phyloP scores from a whole-genome alignment of 2,888 invertebrate species.

The Chloroclysta siterata region DNA sequence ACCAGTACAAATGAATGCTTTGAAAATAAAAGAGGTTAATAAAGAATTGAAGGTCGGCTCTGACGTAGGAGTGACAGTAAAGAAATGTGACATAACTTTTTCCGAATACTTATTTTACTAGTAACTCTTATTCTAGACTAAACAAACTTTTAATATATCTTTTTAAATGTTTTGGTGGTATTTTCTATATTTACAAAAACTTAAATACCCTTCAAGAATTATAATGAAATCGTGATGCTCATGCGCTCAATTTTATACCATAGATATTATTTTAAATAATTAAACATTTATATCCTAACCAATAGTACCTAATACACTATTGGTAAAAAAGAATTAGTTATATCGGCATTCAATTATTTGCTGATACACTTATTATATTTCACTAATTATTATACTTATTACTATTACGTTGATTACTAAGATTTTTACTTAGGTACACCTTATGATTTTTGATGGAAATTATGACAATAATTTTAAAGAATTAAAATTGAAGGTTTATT shows the following conservation, averaged over 20 bases:
- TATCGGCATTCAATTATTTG: conserved; percentile 22
- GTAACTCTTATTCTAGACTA: not conserved
- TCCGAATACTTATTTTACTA: not conserved
- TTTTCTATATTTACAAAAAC: conserved; percentile 39
- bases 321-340: not conserved
- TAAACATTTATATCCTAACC: too few species aligned
- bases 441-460: too few species aligned
- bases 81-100: not conserved
- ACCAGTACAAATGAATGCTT: too few species aligned
- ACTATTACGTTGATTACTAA: not conserved
- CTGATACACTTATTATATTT: conserved; percentile 22
- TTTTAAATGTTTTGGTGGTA: conserved; percentile 18
- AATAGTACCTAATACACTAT: not conserved
- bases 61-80: too few species aligned
- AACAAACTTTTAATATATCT: too few species aligned
- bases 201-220: conserved; percentile 42
- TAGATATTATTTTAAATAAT: too few species aligned
- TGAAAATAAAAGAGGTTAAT: too few species aligned
- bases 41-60: too few species aligned
- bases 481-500: too few species aligned
- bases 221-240: conserved; percentile 28
- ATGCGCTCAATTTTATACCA: conserved; percentile 22
- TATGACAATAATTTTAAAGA: too few species aligned
- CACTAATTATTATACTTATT: not conserved
- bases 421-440: too few species aligned